Base-by-base conservation (phyloP, 1,140 invertebrate genomes). In the Amphibalanus amphitrite region DNA sequence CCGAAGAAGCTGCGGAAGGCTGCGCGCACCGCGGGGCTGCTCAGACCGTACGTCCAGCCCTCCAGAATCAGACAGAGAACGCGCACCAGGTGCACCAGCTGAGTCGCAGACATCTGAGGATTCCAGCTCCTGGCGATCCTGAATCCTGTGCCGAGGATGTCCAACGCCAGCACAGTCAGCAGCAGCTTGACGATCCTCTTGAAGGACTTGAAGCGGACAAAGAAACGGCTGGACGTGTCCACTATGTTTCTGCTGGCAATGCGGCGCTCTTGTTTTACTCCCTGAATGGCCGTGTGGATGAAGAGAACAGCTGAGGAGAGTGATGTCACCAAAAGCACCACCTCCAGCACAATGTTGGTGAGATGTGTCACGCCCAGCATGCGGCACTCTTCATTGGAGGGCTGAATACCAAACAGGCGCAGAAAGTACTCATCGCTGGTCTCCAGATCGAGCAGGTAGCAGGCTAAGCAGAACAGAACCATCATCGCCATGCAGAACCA, bases 341-440 rank as follows among this genome's bases (percentile, higher is more conserved):
- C 6, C 47, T 59, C 47, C 10, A 59, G 17, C 33, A 38, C 4
- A 38, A 15, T 15, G 4, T 4, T 38, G 33, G 33, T 38, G 4
- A 15, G 4, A 38, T 38, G 33, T 15, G 33, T 15, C 33, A 38
- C 33, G 4, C 15, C 33, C 15, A 38, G 4, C 33, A 38, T 4
- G 33, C 33, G 33, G 33, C 33, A 38, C 33, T 38, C 33, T 38
- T 38, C 33, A 38, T 15, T 38, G 4, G 33, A 15, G 15, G 4
- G 33, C 33, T 38, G 33, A 15, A 38, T 38, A 38, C 20, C 47
- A 20, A 59, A 23, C 47, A 59, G 1, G 17, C 47, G 47, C 6
- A 17, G 47, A 20, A 17, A 25, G 67, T 83, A 10, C 77, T 82
- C 26, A 82, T 84, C 73, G 84, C 83, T 83, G 82, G 85, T 69